These are phyloP conservation scores for Moxostoma hubbsi DNA, from an alignment of 2,797 vertebrate genomes.

Conservation along the genomic window DNA sequence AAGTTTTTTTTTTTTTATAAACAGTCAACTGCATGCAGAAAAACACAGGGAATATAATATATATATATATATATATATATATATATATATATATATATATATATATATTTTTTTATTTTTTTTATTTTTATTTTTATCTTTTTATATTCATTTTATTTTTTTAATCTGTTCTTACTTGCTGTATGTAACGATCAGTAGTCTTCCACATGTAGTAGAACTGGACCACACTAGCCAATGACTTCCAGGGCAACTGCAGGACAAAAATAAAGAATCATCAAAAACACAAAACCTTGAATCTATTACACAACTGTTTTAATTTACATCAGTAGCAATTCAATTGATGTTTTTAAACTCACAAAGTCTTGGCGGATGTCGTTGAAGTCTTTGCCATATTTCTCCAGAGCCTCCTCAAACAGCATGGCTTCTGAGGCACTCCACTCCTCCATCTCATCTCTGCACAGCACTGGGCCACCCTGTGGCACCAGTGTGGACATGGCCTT, in stretches of 20 bases:
- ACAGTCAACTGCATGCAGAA: too few species aligned
- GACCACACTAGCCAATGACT: conserved; percentile 85
- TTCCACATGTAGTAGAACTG: conserved; percentile 92
- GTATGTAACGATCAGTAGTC: conserved; percentile 87
- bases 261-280: not conserved
- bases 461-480: conserved; percentile 91
- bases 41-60: too few species aligned
- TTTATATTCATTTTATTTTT: too few species aligned
- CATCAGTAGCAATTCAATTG: too few species aligned
- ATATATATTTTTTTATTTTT: too few species aligned
- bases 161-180: conserved; percentile 73
- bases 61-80: too few species aligned
- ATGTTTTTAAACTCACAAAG: conserved; percentile 81
- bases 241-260: conserved; percentile 81
- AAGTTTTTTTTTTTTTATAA: not conserved
- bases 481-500: conserved; percentile 94
- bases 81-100: too few species aligned
- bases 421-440: conserved; percentile 97
- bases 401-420: conserved; percentile 94
- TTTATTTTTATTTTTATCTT: too few species aligned
- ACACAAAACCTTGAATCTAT: not conserved
- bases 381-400: conserved; percentile 95
- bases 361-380: conserved; percentile 97
- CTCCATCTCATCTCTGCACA: conserved; percentile 97
- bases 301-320: too few species aligned